Evolutionary conservation across 2,113 vertebrate genomes (phyloP).

Genomic region (Pteronura brasiliensis): DNA sequence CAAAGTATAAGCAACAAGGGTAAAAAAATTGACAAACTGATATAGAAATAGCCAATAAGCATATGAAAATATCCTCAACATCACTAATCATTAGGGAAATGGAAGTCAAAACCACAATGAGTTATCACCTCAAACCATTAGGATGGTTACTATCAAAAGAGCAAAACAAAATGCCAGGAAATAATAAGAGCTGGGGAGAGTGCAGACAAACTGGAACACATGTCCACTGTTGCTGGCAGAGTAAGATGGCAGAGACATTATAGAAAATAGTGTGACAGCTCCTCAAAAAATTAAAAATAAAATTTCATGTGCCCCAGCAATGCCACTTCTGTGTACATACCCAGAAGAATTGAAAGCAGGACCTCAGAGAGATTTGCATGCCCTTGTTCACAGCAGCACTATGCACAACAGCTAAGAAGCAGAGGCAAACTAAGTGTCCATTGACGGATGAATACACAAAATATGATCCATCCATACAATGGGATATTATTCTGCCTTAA

Average conservation of each 20-base stretch:
- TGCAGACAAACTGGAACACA: not conserved
- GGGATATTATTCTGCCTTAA: not conserved
- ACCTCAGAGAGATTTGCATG: not conserved
- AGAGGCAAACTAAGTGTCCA: not conserved
- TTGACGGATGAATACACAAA: not conserved
- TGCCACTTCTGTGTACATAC: not conserved
- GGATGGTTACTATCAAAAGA: not conserved
- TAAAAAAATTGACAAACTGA: not conserved
- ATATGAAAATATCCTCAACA: not conserved
- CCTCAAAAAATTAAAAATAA: not conserved
- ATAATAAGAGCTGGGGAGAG: not conserved
- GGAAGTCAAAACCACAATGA: not conserved
- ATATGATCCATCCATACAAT: not conserved
- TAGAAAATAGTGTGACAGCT: not conserved
- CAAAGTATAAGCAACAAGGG: not conserved
- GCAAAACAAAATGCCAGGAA: not conserved
- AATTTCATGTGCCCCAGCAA: not conserved
- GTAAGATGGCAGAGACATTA: not conserved
- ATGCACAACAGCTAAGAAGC: not conserved
- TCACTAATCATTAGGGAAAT: not conserved
- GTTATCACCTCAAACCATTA: not conserved
- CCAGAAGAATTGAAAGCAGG: not conserved
- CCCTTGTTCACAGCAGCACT: not conserved
- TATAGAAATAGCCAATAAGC: not conserved
- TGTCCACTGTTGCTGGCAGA: not conserved